phyloP scores from a whole-genome alignment of 2,797 vertebrate genomes.

The Lycodopsis pacificus region DNA sequence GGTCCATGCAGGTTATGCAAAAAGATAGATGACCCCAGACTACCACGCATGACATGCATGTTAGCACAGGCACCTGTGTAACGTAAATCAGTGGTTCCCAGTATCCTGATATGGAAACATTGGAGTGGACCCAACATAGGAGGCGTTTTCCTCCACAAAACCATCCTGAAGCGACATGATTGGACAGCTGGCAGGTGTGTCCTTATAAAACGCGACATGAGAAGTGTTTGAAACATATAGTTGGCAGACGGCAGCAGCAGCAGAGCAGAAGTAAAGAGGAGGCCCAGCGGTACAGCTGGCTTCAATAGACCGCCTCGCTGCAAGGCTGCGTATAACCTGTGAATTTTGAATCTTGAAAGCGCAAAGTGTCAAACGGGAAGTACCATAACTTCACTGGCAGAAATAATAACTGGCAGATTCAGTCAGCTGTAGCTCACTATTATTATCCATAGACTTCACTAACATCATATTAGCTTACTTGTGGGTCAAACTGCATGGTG shows the following conservation, averaged over 20 bases:
- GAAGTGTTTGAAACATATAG: background rate
- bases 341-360: background rate
- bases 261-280: background rate
- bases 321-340: background rate
- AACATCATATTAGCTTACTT: too few relatives aligned
- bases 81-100: background rate
- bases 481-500: background rate
- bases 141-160: background rate
- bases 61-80: background rate
- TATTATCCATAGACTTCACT: background rate
- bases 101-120: background rate
- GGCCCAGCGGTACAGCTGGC: background rate
- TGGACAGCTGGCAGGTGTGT: background rate
- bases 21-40: background rate
- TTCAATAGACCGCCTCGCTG: background rate
- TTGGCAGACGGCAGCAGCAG: background rate
- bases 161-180: background rate
- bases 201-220: background rate
- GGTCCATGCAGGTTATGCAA: background rate
- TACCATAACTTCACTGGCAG: background rate
- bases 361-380: too few relatives aligned
- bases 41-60: background rate
- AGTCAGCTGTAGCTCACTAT: background rate
- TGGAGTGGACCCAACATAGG: background rate
- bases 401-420: background rate